These are phyloP conservation scores for Hypercompe scribonia DNA, from an alignment of 2,888 invertebrate species.

Conservation along the genomic window DNA sequence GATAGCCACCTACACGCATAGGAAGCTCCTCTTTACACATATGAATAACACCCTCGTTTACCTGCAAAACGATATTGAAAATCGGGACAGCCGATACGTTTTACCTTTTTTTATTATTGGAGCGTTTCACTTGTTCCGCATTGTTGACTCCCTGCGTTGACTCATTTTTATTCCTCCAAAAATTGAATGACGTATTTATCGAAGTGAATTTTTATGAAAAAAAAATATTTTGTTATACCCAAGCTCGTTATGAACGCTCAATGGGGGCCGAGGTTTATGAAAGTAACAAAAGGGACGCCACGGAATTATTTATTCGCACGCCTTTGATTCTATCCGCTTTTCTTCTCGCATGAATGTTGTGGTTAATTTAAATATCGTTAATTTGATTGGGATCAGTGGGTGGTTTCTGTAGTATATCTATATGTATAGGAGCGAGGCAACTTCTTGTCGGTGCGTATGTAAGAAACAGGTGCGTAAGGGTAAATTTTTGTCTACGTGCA, in stretches of 20 bases:
- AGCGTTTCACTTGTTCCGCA: slow-evolving; percentile 79
- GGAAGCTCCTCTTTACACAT: slow-evolving; percentile 69
- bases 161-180: slow-evolving; percentile 72
- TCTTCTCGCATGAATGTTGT: slow-evolving; percentile 47
- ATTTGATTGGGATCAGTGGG: slow-evolving; percentile 58
- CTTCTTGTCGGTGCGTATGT: slow-evolving; percentile 62
- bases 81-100: slow-evolving; percentile 72
- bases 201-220: slow-evolving; percentile 66
- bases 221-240: slow-evolving; percentile 62
- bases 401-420: slow-evolving; percentile 44
- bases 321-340: slow-evolving; percentile 46
- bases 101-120: slow-evolving; percentile 77
- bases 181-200: slow-evolving; percentile 75
- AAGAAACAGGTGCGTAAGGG: slow-evolving; percentile 66
- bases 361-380: slow-evolving; percentile 63
- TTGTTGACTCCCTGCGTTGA: slow-evolving; percentile 75
- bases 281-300: slow-evolving; percentile 60
- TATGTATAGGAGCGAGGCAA: slow-evolving; percentile 48
- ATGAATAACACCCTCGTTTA: slow-evolving; percentile 76
- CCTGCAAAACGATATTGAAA: slow-evolving; percentile 77
- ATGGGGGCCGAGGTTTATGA: slow-evolving; percentile 57
- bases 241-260: slow-evolving; percentile 60
- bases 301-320: slow-evolving; percentile 56
- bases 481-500: slow-evolving; percentile 65
- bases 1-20: slow-evolving; percentile 58